Evolutionary conservation across 2,797 vertebrate genomes (phyloP).

Genomic region (Atherinosoma microstoma): DNA sequence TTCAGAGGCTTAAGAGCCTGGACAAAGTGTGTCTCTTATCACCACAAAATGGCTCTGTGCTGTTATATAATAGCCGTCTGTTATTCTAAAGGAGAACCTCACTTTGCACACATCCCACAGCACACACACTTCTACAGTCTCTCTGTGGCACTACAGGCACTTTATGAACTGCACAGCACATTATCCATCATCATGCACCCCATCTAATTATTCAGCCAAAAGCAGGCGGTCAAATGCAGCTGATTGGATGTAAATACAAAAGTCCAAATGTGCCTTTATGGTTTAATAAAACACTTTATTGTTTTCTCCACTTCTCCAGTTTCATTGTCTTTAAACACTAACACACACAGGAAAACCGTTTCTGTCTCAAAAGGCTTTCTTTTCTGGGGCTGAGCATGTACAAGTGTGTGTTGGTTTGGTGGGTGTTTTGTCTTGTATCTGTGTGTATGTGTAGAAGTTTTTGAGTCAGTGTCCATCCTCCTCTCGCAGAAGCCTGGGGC

Average conservation of each 20-base stretch:
- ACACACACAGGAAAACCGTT: conserved; percentile 3
- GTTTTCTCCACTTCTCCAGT: conserved; percentile 9
- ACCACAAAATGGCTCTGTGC: conserved; percentile 37
- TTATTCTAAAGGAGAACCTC: conserved; percentile 35
- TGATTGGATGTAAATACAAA: conserved; percentile 30
- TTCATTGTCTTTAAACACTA: conserved; percentile 5
- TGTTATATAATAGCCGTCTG: conserved; percentile 41
- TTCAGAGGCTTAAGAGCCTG: conserved; percentile 48
- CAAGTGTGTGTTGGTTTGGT: not conserved
- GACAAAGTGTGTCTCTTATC: conserved; percentile 53
- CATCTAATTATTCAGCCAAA: conserved; percentile 30
- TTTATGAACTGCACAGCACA: conserved; percentile 37
- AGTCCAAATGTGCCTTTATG: conserved; percentile 33
- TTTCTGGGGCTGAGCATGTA: conserved; percentile 37
- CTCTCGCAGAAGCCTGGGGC: conserved; percentile 33
- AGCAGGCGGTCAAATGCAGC: conserved; percentile 17
- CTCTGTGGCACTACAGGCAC: conserved; percentile 30
- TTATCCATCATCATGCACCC: conserved; percentile 26
- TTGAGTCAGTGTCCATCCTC: conserved; percentile 43
- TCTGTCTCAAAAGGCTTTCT: conserved; percentile 39
- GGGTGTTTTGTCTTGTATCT: conserved; percentile 1
- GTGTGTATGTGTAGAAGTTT: conserved; percentile 30
- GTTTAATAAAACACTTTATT: conserved; percentile 32
- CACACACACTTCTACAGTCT: conserved; percentile 10
- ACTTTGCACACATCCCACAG: not conserved